phyloP scores from a whole-genome alignment of 2,113 vertebrate species.

The Gymnogyps californianus region DNA sequence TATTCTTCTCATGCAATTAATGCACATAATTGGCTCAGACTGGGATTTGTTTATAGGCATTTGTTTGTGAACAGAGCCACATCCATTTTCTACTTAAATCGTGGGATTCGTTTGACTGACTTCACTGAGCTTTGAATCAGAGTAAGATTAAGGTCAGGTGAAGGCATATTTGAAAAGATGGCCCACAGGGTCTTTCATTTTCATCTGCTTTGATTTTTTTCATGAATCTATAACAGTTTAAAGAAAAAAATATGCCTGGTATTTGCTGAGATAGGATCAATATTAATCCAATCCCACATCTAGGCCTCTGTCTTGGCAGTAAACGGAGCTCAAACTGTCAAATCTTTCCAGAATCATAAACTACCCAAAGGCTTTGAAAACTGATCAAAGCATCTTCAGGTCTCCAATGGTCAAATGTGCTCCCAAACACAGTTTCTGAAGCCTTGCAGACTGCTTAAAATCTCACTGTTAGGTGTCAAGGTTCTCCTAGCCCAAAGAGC shows the following conservation, averaged over 20 bases:
- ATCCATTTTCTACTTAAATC: not conserved
- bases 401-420: not conserved
- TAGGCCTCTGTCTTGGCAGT: constrained; percentile 14
- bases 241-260: not conserved
- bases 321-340: constrained; percentile 18
- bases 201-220: constrained; percentile 28
- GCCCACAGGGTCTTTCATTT: constrained; percentile 4
- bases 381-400: constrained; percentile 37
- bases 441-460: not conserved
- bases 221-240: constrained; percentile 21
- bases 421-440: not conserved
- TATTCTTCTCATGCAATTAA: constrained; percentile 13
- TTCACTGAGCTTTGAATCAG: not conserved
- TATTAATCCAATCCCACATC: constrained; percentile 39
- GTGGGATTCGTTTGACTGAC: not conserved
- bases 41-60: not conserved
- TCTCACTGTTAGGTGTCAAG: not conserved
- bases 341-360: constrained; percentile 18
- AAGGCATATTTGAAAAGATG: not conserved
- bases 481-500: not conserved
- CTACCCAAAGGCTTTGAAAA: constrained; percentile 41
- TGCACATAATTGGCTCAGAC: not conserved
- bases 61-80: not conserved
- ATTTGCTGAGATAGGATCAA: constrained; percentile 41
- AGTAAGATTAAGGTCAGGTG: constrained; percentile 16